Base-by-base conservation (phyloP, 2,888 invertebrate species). In the Galeopsomyia nigrocyanea region DNA sequence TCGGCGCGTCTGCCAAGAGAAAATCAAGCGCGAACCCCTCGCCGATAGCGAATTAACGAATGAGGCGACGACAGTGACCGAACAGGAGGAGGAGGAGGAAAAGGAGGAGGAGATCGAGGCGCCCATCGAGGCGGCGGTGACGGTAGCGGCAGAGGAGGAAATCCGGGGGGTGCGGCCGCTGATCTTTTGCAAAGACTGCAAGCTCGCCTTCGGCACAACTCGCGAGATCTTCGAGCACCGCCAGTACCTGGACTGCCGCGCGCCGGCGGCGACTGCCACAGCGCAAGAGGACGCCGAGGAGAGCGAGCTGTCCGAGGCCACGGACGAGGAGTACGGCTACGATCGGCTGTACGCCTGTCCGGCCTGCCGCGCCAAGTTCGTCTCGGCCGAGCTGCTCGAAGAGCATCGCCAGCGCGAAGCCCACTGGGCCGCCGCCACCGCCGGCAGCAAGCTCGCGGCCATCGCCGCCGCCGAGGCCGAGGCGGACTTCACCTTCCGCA, bases 361-460 rank as follows among this genome's bases (percentile, higher is more conserved):
- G 3, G 67, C 71, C 0, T 79, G 78, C 55, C 72, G 72, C 3
- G 76, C 71, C 14, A 64, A 71, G 10, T 78, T 78, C 57, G 71
- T 76, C 6, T 76, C 70, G 10, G 55, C 60, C 6, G 67, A 74
- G 10, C 72, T 75, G 21, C 67, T 78, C 0, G 62, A 60, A 50
- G 56, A 58, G 13, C 78, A 79, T 55, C 51, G 58, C 1, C 49
- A 9, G 7, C 22, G 66, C 1, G 74, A 74, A 31, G 68, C 82
- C 39, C 86, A 86, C 64, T 82, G 82, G 47, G 82, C 83, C 60
- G 68, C 83, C 3, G 66, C 82, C 1, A n/a, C n/a, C n/a, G 26
- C 26, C 26, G 26, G 26, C 26, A 26, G n/a, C n/a, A 83, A 80
- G 21, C 87, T 87, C 76, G 83, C 86, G 57, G 77, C 82, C 21